Conservation (phyloP, 2,113 vertebrate genomes). For the Dinomys branickii region DNA sequence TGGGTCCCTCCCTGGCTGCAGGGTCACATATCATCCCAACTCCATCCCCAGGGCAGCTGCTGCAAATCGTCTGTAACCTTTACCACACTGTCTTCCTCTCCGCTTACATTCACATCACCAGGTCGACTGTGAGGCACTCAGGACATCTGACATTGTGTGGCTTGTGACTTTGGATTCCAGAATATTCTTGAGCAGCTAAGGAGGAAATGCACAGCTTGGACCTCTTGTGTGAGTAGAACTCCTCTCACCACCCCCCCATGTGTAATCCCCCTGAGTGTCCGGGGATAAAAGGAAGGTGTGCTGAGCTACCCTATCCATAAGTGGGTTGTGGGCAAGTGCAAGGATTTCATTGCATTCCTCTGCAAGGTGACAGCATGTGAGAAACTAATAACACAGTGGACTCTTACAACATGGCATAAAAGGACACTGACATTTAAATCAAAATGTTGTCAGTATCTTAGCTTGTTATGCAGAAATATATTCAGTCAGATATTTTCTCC, state of each 20-base stretch:
- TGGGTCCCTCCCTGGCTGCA: too few relatives aligned
- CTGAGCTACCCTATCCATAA: not conserved
- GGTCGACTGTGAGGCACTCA: rapidly evolving
- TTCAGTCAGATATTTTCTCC: conserved; percentile 37
- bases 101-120: rapidly evolving
- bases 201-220: not conserved
- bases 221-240: rapidly evolving
- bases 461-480: conserved; percentile 44
- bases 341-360: not conserved
- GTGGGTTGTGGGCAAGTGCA: not conserved
- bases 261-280: not conserved
- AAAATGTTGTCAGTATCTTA: conserved; percentile 51
- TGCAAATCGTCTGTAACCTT: not conserved
- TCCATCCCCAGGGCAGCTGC: not conserved
- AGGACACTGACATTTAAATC: conserved; percentile 60
- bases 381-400: not conserved
- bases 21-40: not conserved
- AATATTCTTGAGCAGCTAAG: not conserved
- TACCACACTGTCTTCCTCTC: not conserved
- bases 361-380: conserved; percentile 1
- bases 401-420: not conserved
- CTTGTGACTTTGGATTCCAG: not conserved
- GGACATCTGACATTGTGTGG: not conserved
- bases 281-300: not conserved
- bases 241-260: rapidly evolving